phyloP scores from a whole-genome alignment of 2,888 invertebrate species.

The Hermodice carunculata region DNA sequence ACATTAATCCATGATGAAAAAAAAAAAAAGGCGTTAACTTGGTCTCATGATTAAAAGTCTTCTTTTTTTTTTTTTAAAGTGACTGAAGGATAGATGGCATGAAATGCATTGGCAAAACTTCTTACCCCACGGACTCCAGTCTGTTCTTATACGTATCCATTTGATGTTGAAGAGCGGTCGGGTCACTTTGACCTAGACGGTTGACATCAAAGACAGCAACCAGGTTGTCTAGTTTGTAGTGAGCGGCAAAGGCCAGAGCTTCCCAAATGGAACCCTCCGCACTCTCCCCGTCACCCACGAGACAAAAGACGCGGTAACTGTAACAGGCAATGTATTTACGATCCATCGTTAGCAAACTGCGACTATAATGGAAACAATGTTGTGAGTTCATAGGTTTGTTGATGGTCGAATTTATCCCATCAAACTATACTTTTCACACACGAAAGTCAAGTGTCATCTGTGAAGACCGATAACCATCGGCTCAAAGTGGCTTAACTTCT shows the following conservation, averaged over 20 bases:
- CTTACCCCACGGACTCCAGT: slow-evolving; percentile 85
- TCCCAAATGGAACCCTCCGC: slow-evolving; percentile 99
- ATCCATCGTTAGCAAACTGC: background rate
- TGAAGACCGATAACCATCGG: no score
- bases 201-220: slow-evolving; percentile 98
- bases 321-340: no score
- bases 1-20: no score
- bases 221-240: slow-evolving; percentile 96
- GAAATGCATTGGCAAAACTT: no score
- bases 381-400: background rate
- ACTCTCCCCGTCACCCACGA: slow-evolving; percentile 98
- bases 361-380: background rate
- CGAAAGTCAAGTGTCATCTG: background rate
- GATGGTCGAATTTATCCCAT: background rate
- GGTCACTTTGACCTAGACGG: slow-evolving; percentile 96
- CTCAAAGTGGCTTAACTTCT: no score
- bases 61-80: no score
- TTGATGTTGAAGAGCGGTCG: slow-evolving; percentile 93
- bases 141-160: slow-evolving; percentile 83
- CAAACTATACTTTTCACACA: no score
- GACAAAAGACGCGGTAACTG: slow-evolving; percentile 86
- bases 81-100: no score
- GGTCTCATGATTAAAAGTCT: no score
- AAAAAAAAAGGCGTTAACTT: slow-evolving; percentile 91
- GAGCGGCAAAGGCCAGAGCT: slow-evolving; percentile 93